Evolutionary conservation across 2,113 vertebrate genomes (phyloP).

Genomic region (Micronycteris hirsuta): DNA sequence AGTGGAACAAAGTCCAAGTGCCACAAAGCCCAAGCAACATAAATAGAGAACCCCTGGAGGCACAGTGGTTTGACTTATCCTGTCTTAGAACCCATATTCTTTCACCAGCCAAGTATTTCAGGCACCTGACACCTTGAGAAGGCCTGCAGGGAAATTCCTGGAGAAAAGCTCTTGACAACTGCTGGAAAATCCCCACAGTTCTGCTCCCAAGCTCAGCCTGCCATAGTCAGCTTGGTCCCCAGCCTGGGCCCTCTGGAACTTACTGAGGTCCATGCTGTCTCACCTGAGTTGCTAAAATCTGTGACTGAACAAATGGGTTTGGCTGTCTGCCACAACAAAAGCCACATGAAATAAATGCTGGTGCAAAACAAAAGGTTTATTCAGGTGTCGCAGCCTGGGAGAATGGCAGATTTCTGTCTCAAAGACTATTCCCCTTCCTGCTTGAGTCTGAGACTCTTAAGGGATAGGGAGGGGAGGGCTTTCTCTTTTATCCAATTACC

Average conservation of each 20-base stretch:
- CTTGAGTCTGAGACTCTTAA: too few relatives aligned
- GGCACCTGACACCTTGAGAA: not conserved
- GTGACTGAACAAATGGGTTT: not conserved
- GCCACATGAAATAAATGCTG: not conserved
- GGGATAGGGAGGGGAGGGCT: too few relatives aligned
- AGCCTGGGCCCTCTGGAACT: too few relatives aligned
- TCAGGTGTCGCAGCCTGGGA: not conserved
- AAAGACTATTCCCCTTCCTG: too few relatives aligned
- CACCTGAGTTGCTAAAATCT: not conserved
- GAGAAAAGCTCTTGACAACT: not conserved
- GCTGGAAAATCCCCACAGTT: not conserved
- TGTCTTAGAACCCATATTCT: not conserved
- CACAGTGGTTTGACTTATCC: not conserved
- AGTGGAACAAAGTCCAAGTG: not conserved
- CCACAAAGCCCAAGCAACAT: not conserved
- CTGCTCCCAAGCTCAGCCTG: not conserved
- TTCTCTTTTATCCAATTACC: too few relatives aligned
- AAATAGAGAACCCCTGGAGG: not conserved
- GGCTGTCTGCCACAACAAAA: not conserved
- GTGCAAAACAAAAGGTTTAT: not conserved
- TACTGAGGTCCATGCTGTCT: not conserved
- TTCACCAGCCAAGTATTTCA: not conserved
- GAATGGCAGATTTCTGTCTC: too few relatives aligned
- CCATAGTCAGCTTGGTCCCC: not conserved
- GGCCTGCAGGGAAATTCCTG: not conserved